Percentiles rank a stretch among this genome's conserved stretches.
Conservation (phyloP, 30 jellyfish, hydroid and myxozoan species). For the Chrysaora quinquecirrha region DNA sequence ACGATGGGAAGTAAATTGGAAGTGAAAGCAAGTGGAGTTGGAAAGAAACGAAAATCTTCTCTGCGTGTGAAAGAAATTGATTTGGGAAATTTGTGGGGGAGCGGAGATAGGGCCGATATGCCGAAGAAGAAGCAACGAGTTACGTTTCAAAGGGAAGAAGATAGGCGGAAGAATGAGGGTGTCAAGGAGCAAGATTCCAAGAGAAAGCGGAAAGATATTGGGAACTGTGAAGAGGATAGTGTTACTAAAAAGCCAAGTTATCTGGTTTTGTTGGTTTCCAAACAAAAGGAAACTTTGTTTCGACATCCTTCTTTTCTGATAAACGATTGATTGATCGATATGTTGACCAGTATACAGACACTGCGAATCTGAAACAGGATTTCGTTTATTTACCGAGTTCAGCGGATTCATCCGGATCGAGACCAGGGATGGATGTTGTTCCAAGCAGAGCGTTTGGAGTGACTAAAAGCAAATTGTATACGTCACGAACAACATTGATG, state of each 20-base stretch:
- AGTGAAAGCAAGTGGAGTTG: too few relatives aligned
- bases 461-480: slow-evolving; percentile 41
- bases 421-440: slow-evolving; percentile 5
- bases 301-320: not conserved
- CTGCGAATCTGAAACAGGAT: not conserved
- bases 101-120: not conserved
- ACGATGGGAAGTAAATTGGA: too few relatives aligned
- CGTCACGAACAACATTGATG: slow-evolving; percentile 75
- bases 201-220: not conserved
- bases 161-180: not conserved
- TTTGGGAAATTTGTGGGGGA: not conserved
- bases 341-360: not conserved
- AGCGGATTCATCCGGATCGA: not conserved
- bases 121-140: not conserved
- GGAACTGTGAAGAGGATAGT: not conserved
- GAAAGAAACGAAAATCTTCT: too few relatives aligned
- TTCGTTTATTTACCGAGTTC: not conserved
- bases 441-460: slow-evolving; percentile 8
- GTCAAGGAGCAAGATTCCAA: not conserved
- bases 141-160: not conserved
- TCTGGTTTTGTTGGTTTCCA: not conserved
- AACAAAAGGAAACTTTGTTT: not conserved
- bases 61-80: not conserved
- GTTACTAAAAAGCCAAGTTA: too few relatives aligned
- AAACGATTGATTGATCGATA: not conserved